A percentile compares a stretch with the other conserved stretches of the same genome.
Conservation (phyloP, 2,888 invertebrate genomes). For the Rugalucina vietnamica region DNA sequence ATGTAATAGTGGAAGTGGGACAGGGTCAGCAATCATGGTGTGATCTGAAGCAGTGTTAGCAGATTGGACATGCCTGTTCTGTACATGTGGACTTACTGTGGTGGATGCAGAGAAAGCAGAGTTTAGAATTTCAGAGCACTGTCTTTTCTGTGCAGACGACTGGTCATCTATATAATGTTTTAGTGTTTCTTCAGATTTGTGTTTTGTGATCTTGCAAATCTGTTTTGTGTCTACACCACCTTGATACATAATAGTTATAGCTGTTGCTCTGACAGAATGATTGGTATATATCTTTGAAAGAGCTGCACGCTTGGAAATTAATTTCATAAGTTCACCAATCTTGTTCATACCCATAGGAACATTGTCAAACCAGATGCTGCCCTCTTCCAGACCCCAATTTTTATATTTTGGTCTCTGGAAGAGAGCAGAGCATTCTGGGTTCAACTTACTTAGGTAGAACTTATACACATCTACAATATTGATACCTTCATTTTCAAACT, state of each 20-base stretch:
- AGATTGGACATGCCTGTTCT: too few species aligned
- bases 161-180: slow-evolving; percentile 28
- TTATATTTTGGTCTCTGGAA: neutral
- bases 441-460: neutral
- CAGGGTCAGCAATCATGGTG: too few species aligned
- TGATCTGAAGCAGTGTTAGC: too few species aligned
- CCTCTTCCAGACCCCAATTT: neutral
- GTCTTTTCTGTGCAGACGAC: slow-evolving; percentile 5
- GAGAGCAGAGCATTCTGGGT: neutral
- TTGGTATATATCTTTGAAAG: slow-evolving; percentile 19
- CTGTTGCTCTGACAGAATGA: neutral
- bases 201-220: slow-evolving; percentile 27
- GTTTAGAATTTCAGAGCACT: neutral
- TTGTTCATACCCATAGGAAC: slow-evolving; percentile 17
- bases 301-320: neutral
- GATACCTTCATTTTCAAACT: neutral
- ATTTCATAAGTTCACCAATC: slow-evolving; percentile 14
- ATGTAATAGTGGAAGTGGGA: too few species aligned
- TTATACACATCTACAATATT: slow-evolving; percentile 16
- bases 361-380: neutral
- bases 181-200: slow-evolving; percentile 19
- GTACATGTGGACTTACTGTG: too few species aligned
- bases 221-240: too few species aligned
- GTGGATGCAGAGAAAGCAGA: neutral
- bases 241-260: too few species aligned